These are phyloP conservation scores for Muntiacus muntjak DNA, from an alignment of 2,113 vertebrate genomes.

Conservation along the genomic window DNA sequence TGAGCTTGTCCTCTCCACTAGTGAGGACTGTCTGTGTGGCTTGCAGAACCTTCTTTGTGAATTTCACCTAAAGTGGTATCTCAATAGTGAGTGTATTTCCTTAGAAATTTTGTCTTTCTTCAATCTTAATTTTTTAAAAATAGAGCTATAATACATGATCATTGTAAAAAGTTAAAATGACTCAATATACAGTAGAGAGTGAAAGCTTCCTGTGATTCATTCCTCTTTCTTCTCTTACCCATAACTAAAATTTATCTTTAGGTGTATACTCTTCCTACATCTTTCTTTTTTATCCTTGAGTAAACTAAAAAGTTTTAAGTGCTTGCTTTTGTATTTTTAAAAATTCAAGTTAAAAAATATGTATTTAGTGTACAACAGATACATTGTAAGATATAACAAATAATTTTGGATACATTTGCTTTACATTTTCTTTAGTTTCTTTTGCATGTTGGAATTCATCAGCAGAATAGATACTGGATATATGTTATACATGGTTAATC, in stretches of 20 bases:
- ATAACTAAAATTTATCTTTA: background rate
- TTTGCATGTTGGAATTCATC: background rate
- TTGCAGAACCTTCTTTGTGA: background rate
- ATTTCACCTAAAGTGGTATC: background rate
- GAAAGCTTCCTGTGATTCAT: background rate
- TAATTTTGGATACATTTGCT: background rate
- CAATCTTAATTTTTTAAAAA: background rate
- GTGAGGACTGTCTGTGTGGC: background rate
- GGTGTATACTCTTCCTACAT: background rate
- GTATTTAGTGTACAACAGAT: background rate
- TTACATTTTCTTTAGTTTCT: background rate
- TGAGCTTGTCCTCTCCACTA: background rate
- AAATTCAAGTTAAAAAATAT: background rate
- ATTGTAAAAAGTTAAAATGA: background rate
- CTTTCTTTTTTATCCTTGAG: background rate
- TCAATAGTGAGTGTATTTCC: background rate
- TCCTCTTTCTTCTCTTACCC: background rate
- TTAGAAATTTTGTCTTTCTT: background rate
- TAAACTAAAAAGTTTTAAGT: background rate
- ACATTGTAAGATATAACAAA: background rate
- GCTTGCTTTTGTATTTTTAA: background rate
- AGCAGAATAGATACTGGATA: background rate
- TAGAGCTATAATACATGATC: background rate
- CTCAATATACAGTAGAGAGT: background rate
- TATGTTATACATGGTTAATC: background rate